Evolutionary conservation across 1,140 invertebrate genomes (phyloP), one percentile per base, ranked within the genome.

Genomic region (Coenobita brevimanus): DNA sequence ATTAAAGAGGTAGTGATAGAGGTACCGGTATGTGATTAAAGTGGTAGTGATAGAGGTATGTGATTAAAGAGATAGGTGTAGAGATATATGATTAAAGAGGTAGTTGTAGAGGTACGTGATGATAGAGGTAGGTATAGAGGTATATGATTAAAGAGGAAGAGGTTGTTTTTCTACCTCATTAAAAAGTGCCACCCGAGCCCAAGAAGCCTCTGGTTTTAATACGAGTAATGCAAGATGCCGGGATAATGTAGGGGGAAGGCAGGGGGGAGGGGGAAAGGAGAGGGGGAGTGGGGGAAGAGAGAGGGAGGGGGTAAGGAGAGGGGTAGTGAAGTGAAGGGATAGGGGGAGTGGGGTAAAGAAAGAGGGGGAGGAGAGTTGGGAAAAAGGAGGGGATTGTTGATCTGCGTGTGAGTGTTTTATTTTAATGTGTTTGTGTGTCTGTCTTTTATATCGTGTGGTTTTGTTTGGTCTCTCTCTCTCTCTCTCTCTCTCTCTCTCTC

Each of bases 181-280:
- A n/a, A n/a, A n/a, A n/a, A n/a, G n/a, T n/a, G n/a, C n/a, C n/a
- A n/a, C n/a, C n/a, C n/a, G n/a, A n/a, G n/a, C n/a, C n/a, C n/a
- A n/a, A 15, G 33, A 62, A 54, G 27, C 78, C 64, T 64, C 78
- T 60, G 60, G 78, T 60, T 80, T 38, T 36, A 57, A n/a, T 57
- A 17, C 30, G 64, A 4, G 8, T 3, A 21, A 2, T 8, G 64
- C 30, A 69, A 36, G 64, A 27, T 13, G 64, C 8, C 30, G 38
- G 64, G 24, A 15, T 8, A 36, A 36, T 3, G 15, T 24, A 36
- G 6, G 24, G 24, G 64, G 54, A n/a, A n/a, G n/a, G n/a, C n/a
- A n/a, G n/a, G n/a, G n/a, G n/a, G n/a, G n/a, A n/a, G n/a, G n/a
- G n/a, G n/a, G n/a, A n/a, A n/a, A n/a, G n/a, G n/a, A n/a, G n/a